Evolutionary conservation across 2,797 vertebrate species (phyloP), one percentile per base, ranked within the genome.

Genomic region (Sebastes flavidus): DNA sequence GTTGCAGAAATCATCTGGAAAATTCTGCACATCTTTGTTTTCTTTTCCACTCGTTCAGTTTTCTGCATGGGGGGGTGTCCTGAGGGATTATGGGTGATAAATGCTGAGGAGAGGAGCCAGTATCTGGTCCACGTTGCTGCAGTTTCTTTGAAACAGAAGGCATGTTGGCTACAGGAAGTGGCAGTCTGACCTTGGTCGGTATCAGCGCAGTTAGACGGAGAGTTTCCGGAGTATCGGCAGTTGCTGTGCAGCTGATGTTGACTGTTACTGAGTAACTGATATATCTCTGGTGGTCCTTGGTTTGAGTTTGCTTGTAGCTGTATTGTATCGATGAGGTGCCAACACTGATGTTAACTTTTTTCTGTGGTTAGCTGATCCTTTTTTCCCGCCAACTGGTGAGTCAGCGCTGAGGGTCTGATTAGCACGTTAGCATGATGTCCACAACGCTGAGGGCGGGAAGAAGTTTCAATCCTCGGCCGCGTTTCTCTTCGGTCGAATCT

Each of bases 81-180:
- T 52, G 72, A 66, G 65, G 69, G 78, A 67, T 70, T 56, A 9
- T 68, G 67, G 77, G 61, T 42, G 22, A 68, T 70, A 9, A 70
- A 65, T 22, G 22, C 30, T 4, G 61, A 65, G 34, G 68, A 58
- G 49, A 36, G 52, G 65, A 77, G 72, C 80, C 66, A 46, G 73
- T 34, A 54, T 73, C 56, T 58, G 72, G 73, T 81, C 34, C 29
- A 7, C 12, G 29, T 60, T 56, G 34, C 65, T 42, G 56, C 69
- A 49, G 38, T 62, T 66, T 76, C 59, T 82, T 75, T 73, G 52
- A 81, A 83, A 54, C 58, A 59, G 55, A 76, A 86, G 66, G 36
- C 72, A 24, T n/a, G 67, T 68, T 65, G 32, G 49, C 71, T 49
- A 66, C 65, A 56, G 73, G 36, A 34, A 58, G 68, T 14, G 58